Conservation (phyloP, 2,113 vertebrate genomes). For the Nesospiza acunhae region DNA sequence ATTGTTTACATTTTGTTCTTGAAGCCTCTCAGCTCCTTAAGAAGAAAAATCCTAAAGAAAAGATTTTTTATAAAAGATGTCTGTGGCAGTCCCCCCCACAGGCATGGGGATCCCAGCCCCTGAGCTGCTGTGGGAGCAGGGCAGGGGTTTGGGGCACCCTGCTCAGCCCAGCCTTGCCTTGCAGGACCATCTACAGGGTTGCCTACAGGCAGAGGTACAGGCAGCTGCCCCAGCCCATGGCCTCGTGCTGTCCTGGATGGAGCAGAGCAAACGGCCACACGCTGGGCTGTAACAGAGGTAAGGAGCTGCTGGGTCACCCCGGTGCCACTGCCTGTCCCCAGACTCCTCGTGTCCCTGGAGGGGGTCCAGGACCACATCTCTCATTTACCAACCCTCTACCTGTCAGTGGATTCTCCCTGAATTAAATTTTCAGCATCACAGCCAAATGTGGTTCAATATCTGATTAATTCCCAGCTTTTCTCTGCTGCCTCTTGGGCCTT, state of each 20-base stretch:
- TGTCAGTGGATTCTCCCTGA: neutral
- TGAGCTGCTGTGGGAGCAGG: neutral
- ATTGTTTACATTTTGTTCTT: too few relatives aligned
- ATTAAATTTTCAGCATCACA: neutral
- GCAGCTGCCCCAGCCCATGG: slow-evolving; percentile 7
- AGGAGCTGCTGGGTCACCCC: neutral
- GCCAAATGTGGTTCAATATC: neutral
- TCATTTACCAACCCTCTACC: neutral
- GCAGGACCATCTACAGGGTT: slow-evolving; percentile 86
- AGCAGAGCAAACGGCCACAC: slow-evolving; percentile 50
- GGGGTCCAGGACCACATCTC: neutral
- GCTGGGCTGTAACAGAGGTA: slow-evolving; percentile 84
- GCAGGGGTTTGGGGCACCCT: fast-evolving
- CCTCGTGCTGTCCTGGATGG: slow-evolving; percentile 90
- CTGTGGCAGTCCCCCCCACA: too few relatives aligned
- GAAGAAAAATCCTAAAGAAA: too few relatives aligned
- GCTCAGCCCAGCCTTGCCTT: neutral
- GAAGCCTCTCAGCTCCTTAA: too few relatives aligned
- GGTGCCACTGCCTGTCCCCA: fast-evolving
- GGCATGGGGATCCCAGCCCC: neutral
- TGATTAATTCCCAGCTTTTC: slow-evolving; percentile 20
- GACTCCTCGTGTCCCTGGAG: neutral
- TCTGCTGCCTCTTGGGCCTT: neutral
- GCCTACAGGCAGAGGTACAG: slow-evolving; percentile 78
- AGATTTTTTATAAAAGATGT: too few relatives aligned